These are phyloP conservation scores for Microplitis demolitor DNA, from an alignment of 1,140 invertebrate genomes.

Conservation along the genomic window DNA sequence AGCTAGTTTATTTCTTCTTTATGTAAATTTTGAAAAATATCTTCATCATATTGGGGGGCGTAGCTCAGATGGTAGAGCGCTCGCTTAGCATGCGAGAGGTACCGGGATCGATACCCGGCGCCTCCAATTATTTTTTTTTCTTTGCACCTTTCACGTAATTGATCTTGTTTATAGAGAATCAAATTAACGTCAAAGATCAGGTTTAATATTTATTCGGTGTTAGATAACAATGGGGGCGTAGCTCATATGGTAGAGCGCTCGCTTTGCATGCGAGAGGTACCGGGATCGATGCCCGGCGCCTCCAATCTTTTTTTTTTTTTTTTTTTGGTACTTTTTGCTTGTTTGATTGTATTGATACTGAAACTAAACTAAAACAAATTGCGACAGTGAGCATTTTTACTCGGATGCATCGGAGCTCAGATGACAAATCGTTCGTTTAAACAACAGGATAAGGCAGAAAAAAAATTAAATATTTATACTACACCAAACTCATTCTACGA, in stretches of 20 bases:
- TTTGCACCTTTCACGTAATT: conserved; percentile 55
- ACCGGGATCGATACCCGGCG: conserved; percentile 83
- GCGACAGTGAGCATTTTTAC: too few species aligned
- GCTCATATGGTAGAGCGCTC: conserved; percentile 74
- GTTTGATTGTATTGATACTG: too few species aligned
- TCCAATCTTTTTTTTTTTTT: conserved; percentile 61
- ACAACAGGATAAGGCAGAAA: too few species aligned
- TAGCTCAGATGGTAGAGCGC: conserved; percentile 79
- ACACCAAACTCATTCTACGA: too few species aligned
- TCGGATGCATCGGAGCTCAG: too few species aligned
- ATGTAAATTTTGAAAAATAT: too few species aligned
- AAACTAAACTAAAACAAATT: too few species aligned
- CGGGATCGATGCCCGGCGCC: conserved; percentile 82
- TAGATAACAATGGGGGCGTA: too few species aligned
- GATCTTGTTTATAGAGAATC: conserved; percentile 35
- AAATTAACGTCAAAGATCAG: neutral
- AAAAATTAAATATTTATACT: too few species aligned
- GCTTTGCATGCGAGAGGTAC: conserved; percentile 87
- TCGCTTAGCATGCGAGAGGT: conserved; percentile 87
- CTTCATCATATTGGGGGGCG: conserved; percentile 66
- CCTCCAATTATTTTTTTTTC: conserved; percentile 64
- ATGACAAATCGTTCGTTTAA: too few species aligned
- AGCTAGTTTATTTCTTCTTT: too few species aligned
- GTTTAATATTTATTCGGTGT: too few species aligned
- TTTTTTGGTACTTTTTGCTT: conserved; percentile 34